Base-by-base conservation (phyloP, 2,888 invertebrate genomes). In the Nomada fucata region DNA sequence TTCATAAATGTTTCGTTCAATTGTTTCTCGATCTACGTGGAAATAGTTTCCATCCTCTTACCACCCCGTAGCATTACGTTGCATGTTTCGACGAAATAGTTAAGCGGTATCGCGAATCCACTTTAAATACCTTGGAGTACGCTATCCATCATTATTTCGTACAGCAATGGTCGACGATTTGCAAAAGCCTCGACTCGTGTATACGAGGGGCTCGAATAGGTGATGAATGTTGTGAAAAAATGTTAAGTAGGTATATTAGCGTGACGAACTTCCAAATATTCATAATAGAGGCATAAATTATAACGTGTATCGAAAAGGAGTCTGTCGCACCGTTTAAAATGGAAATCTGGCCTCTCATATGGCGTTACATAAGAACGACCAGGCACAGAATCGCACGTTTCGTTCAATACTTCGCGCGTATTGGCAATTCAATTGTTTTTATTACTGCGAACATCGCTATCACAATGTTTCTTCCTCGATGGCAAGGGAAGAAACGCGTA, bases 291-390 rank as follows among this genome's bases (percentile, higher is more conserved):
- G 52, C n/a, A 36, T 60, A n/a, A 52, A 20, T 20, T 75, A 70
- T 23, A 47, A 47, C 13, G 42, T 60, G 26, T 10, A 59, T 50
- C 15, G 15, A 13, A 23, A 60, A n/a, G 47, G 9, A 42, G n/a
- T 52, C 52, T 26, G 60, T 29, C 13, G 10, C 20, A 26, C n/a
- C 9, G 26, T 70, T 74, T 69, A 26, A 74, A 69, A 52, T 29
- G 52, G 13, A 29, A 61, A 61, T 61, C 15, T n/a, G 20, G 60
- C 53, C 18, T 26, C 50, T 60, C 42, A 60, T 44, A 26, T n/a
- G 55, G 5, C 36, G 26, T 70, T 75, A 50, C 26, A 5, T 13
- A 68, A 74, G 18, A 42, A 26, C 36, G 42, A 15, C 52, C 60
- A 52, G 70, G 42, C 42, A 20, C 26, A 61, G 18, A 20, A 61